A percentile compares a stretch with the other conserved stretches of the same genome.
Evolutionary conservation across 2,797 vertebrate genomes (phyloP).

Genomic region (Trichosurus vulpecula): DNA sequence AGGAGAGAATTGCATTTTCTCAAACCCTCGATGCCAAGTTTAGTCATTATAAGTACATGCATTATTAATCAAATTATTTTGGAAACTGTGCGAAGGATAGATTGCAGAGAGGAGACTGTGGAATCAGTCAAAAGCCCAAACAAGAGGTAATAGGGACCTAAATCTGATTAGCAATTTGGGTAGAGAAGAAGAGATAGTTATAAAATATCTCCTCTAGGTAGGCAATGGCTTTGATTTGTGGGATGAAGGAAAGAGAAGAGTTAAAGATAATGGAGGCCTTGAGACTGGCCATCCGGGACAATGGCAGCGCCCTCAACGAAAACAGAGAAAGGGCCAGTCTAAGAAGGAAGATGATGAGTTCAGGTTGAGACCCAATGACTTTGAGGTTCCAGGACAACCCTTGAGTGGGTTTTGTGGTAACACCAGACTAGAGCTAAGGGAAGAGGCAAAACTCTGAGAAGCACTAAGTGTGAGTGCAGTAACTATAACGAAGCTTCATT

Average conservation of each 20-base stretch:
- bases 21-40: not conserved
- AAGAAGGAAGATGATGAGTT: not conserved
- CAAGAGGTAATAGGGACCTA: not conserved
- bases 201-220: not conserved
- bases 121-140: not conserved
- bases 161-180: not conserved
- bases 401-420: not conserved
- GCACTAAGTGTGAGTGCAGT: not conserved
- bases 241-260: not conserved
- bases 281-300: not conserved
- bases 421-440: not conserved
- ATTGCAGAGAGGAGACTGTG: not conserved
- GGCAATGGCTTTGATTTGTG: not conserved
- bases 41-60: not conserved
- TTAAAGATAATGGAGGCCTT: not conserved
- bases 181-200: not conserved
- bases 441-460: not conserved
- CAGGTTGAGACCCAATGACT: not conserved
- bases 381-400: not conserved
- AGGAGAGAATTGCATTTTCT: not conserved
- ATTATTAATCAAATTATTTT: not conserved
- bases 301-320: not conserved
- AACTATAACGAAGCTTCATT: conserved; percentile 18
- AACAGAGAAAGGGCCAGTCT: not conserved
- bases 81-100: not conserved